phyloP scores from a whole-genome alignment of 2,113 vertebrate species.

The Oostethus manadensis region DNA sequence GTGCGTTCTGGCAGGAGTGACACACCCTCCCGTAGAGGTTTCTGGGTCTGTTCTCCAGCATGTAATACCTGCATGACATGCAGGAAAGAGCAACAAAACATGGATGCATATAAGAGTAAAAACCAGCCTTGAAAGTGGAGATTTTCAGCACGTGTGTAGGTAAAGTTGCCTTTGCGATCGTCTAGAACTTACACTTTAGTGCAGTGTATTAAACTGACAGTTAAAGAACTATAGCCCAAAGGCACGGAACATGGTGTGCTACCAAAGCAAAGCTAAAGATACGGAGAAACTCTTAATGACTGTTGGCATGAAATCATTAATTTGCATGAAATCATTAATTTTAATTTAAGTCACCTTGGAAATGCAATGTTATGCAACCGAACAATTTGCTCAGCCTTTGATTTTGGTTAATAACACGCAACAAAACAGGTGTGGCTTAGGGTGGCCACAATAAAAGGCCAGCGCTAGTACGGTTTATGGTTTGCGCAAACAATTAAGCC shows the following conservation, averaged over 20 bases:
- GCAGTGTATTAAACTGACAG: slow-evolving; percentile 14
- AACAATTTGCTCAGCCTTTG: not conserved
- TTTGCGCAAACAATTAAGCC: too few species aligned
- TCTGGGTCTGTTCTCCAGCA: slow-evolving; percentile 88
- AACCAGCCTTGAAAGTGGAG: not conserved
- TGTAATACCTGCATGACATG: slow-evolving; percentile 80
- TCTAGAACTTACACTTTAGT: not conserved
- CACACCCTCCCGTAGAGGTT: slow-evolving; percentile 95
- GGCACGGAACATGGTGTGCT: slow-evolving; percentile 25
- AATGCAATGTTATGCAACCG: not conserved
- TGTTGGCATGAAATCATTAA: slow-evolving; percentile 31
- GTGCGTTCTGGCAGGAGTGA: slow-evolving; percentile 89
- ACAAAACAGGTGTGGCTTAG: too few species aligned
- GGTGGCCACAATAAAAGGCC: too few species aligned
- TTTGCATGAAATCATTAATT: slow-evolving; percentile 32
- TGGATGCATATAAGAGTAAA: not conserved
- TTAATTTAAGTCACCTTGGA: not conserved
- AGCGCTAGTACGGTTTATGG: too few species aligned
- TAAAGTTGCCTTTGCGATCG: not conserved
- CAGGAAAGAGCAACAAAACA: not conserved
- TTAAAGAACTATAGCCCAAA: slow-evolving; percentile 32
- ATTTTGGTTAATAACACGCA: too few species aligned
- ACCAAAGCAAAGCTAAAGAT: slow-evolving; percentile 7
- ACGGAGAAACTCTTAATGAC: slow-evolving; percentile 15
- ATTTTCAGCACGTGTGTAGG: not conserved